Evolutionary conservation across 1,140 invertebrate species (phyloP), one percentile per base, ranked within the genome.

Genomic region (Pissodes strobi): DNA sequence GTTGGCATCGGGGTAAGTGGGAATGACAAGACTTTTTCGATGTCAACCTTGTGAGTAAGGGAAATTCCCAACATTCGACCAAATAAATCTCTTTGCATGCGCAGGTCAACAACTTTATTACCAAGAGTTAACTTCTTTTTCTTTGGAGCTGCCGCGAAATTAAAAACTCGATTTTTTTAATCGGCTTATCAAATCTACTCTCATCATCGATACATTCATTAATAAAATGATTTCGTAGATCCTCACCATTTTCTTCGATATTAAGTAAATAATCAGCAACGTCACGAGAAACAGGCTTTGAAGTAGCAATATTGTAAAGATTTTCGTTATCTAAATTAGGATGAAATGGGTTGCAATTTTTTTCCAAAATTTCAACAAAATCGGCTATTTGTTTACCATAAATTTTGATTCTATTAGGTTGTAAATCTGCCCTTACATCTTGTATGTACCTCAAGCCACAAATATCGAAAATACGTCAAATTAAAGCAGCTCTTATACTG

Each of bases 1-100:
- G 69, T 45, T 64, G 69, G 25, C 17, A 70, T 56, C 56, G 63
- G 67, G n/a, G 64, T 64, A 12, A 69, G n/a, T n/a, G n/a, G n/a
- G n/a, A n/a, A n/a, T n/a, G n/a, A n/a, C n/a, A n/a, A 45, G 34
- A 68, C 45, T 66, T 69, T 72, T 15, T 48, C 48, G 46, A 72
- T 63, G 39, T 72, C 53, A 39, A 59, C 43, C 19, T 67, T 58
- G 17, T 69, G n/a, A 13, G 62, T 27, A 18, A 71, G 13, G 1
- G 68, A n/a, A n/a, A n/a, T n/a, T 34, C 59, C 62, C 27, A 68
- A 18, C 62, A 72, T 64, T 30, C 66, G 43, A 8, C 71, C 59
- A 49, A 71, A 71, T 34, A 69, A 43, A 67, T 71, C 68, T 25
- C 68, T 37, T 58, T 71, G 68, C 49, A 73, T 64, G 51, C 45